Evolutionary conservation across 2,888 invertebrate genomes (phyloP).

Genomic region (Ryuthela nishihirai): DNA sequence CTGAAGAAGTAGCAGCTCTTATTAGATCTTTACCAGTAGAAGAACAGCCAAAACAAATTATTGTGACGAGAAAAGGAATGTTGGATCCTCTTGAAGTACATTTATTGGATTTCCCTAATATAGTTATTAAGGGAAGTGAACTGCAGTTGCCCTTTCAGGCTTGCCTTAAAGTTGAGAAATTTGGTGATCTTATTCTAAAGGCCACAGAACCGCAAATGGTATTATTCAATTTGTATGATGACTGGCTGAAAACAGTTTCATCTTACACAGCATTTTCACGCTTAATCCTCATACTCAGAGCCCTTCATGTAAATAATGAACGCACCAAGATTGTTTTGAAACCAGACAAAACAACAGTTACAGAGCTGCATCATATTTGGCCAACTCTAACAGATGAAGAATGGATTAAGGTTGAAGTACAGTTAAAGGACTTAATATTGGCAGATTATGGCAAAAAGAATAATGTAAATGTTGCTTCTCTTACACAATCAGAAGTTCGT

Average conservation of each 20-base stretch:
- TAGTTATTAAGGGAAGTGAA: slow-evolving; percentile 99
- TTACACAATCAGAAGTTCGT: slow-evolving; percentile 98
- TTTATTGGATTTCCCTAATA: slow-evolving; percentile 99
- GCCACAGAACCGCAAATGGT: slow-evolving; percentile 99
- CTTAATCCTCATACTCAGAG: slow-evolving; percentile 90
- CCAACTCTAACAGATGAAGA: slow-evolving; percentile 95
- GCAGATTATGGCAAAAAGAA: slow-evolving; percentile 99
- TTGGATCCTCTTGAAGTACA: slow-evolving; percentile 99
- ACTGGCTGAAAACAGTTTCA: slow-evolving; percentile 98
- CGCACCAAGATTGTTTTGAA: slow-evolving; percentile 97
- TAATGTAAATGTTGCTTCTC: slow-evolving; percentile 97
- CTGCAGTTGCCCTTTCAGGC: slow-evolving; percentile 98
- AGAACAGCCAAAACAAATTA: slow-evolving; percentile 99
- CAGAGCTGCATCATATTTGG: slow-evolving; percentile 99
- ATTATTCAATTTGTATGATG: slow-evolving; percentile 97
- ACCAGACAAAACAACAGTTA: slow-evolving; percentile 98
- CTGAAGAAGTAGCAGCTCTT: slow-evolving; percentile 98
- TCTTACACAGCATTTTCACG: slow-evolving; percentile 98
- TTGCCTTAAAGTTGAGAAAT: slow-evolving; percentile 97
- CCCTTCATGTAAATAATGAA: slow-evolving; percentile 98
- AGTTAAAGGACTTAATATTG: slow-evolving; percentile 94
- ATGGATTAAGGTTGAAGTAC: slow-evolving; percentile 99
- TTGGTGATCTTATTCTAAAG: slow-evolving; percentile 96
- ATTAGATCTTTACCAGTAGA: slow-evolving; percentile 98
- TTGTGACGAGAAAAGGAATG: slow-evolving; percentile 99